Evolutionary conservation across 2,113 vertebrate genomes (phyloP).

Genomic region (Corvus moneduloides): DNA sequence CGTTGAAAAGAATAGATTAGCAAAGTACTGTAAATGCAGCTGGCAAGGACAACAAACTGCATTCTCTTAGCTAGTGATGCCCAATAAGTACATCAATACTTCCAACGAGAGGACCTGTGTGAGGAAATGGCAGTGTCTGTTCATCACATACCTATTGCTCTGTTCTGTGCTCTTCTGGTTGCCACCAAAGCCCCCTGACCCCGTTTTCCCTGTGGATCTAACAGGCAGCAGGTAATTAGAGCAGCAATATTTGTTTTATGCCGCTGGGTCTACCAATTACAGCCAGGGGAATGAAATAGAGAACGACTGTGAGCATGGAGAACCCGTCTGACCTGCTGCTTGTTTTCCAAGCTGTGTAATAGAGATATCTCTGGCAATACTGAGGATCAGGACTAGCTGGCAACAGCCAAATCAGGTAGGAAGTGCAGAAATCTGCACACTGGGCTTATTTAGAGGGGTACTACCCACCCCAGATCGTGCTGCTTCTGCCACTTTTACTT

Average conservation of each 20-base stretch:
- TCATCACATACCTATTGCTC: neutral
- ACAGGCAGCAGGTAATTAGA: constrained; percentile 3
- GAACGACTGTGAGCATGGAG: neutral
- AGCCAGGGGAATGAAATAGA: neutral
- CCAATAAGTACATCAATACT: neutral
- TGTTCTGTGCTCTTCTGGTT: neutral
- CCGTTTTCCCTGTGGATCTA: neutral
- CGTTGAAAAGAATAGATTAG: constrained; percentile 10
- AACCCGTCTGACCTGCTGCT: neutral
- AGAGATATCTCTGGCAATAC: neutral
- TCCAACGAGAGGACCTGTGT: neutral
- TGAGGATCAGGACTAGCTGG: neutral
- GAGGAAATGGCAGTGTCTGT: neutral
- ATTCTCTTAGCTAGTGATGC: neutral
- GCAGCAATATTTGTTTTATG: constrained; percentile 15
- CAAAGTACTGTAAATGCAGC: constrained; percentile 18
- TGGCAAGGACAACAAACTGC: constrained; percentile 18
- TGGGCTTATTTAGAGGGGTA: neutral
- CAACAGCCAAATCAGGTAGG: neutral
- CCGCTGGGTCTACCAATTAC: neutral
- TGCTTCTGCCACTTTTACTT: neutral
- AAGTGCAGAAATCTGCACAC: neutral
- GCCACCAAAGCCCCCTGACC: neutral
- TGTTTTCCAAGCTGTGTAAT: neutral
- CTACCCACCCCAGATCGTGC: neutral